Conservation (phyloP, 2,888 invertebrate species). For the Limnephilus marmoratus region DNA sequence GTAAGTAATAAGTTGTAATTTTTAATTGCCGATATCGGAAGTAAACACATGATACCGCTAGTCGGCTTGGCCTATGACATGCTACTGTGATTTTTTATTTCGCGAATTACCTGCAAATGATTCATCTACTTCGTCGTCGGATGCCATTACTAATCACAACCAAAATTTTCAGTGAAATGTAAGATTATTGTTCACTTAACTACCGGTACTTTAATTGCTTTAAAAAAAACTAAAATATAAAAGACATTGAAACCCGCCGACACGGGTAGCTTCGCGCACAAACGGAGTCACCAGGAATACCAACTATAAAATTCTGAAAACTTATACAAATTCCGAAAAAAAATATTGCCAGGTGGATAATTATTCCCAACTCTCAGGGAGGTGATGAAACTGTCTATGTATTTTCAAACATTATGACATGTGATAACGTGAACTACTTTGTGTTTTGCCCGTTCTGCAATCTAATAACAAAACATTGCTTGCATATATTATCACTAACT, state of each 20-base stretch:
- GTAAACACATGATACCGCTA: slow-evolving; percentile 80
- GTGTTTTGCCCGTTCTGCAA: too few relatives aligned
- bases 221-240: slow-evolving; percentile 59
- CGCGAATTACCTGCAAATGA: slow-evolving; percentile 88
- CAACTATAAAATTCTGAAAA: slow-evolving; percentile 55
- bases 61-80: slow-evolving; percentile 79
- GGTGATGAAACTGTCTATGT: neutral
- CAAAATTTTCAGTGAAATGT: slow-evolving; percentile 61
- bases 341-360: slow-evolving; percentile 12
- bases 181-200: slow-evolving; percentile 47
- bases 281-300: slow-evolving; percentile 62
- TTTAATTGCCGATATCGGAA: slow-evolving; percentile 78
- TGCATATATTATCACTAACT: too few relatives aligned
- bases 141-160: slow-evolving; percentile 81
- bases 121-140: slow-evolving; percentile 92
- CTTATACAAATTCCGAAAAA: slow-evolving; percentile 33
- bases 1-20: slow-evolving; percentile 70
- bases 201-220: slow-evolving; percentile 49
- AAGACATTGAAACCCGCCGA: slow-evolving; percentile 59
- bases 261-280: slow-evolving; percentile 63
- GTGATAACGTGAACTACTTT: too few relatives aligned
- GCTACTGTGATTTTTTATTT: slow-evolving; percentile 72
- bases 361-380: slow-evolving; percentile 27
- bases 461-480: too few relatives aligned
- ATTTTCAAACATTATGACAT: too few relatives aligned